A percentile compares a stretch with the other conserved stretches of the same genome.
Conservation (phyloP, 2,113 vertebrate species). For the Larimichthys polyactis region DNA sequence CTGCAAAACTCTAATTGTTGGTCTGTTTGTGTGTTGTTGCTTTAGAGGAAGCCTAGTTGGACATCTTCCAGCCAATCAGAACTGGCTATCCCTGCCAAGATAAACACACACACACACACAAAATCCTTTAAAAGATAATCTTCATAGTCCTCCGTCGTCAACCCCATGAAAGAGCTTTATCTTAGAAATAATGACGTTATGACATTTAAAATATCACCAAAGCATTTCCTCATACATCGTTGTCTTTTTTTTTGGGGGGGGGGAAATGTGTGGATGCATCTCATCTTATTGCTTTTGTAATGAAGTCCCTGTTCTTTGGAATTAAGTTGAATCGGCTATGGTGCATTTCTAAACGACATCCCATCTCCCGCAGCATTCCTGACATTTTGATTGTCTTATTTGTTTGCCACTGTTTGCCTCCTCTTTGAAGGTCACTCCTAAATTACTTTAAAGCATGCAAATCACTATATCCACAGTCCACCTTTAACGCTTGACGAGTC, state of each 20-base stretch:
- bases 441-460: conserved; percentile 84
- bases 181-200: conserved; percentile 48
- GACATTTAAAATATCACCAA: conserved; percentile 73
- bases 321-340: conserved; percentile 71
- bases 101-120: neutral
- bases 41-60: neutral
- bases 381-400: conserved; percentile 84
- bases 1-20: neutral
- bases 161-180: conserved; percentile 22
- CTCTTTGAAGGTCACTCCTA: conserved; percentile 84
- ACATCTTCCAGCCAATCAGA: neutral
- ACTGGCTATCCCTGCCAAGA: neutral
- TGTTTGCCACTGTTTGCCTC: conserved; percentile 74
- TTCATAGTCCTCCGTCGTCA: neutral
- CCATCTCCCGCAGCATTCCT: conserved; percentile 73
- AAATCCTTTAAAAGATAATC: conserved; percentile 10
- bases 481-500: conserved; percentile 37
- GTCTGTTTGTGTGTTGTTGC: neutral
- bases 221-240: conserved; percentile 29
- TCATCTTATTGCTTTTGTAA: conserved; percentile 64
- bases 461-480: conserved; percentile 66
- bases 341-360: conserved; percentile 67
- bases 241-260: conserved; percentile 11
- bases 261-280: conserved; percentile 42
- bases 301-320: conserved; percentile 46